Evolutionary conservation across 1,140 invertebrate genomes (phyloP), one percentile per base, ranked within the genome.

Genomic region (Drosophila murphyi): DNA sequence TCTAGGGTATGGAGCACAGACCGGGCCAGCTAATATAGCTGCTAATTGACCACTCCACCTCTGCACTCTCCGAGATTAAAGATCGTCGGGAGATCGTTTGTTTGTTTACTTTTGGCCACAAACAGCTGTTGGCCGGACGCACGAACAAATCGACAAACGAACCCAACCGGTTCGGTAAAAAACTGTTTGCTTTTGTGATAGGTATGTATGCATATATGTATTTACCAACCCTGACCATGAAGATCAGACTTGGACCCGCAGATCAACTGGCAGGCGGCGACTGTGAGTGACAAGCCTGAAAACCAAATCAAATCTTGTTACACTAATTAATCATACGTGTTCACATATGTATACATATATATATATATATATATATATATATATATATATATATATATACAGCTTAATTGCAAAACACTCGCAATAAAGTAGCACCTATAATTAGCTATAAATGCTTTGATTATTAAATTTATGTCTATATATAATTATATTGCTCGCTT

Each of bases 191-290:
- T 76, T 31, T 59, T 54, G 51, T 60, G 12, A 34, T 10, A 20
- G 20, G 35, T 31, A 32, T 50, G 47, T 43, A 39, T 35, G 32
- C 39, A 29, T 31, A 34, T 41, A 10, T 35, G 32, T 57, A 8
- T 31, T 41, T 57, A 20, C 5, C 70, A 54, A 51, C 81, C 78
- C 82, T 86, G 82, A 78, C 82, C 82, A 82, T 87, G 82, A 78
- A 82, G 75, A 70, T 55, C 48, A 8, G 52, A 74, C 71, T 45
- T 52, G 39, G 37, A 47, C 10, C 55, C 31, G 43, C 31, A 51
- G 48, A 8, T n/a, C 20, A 12, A 12, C 2, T 7, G 57, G 3
- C 20, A 32, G 50, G 31, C 29, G 10, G 8, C 28, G 60, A 50
- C 32, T 68, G 54, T 52, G 68, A 72, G 54, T 67, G 70, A 41